These are phyloP conservation scores for Chamaetylas fuelleborni DNA, from an alignment of 2,113 vertebrate genomes.

Conservation along the genomic window DNA sequence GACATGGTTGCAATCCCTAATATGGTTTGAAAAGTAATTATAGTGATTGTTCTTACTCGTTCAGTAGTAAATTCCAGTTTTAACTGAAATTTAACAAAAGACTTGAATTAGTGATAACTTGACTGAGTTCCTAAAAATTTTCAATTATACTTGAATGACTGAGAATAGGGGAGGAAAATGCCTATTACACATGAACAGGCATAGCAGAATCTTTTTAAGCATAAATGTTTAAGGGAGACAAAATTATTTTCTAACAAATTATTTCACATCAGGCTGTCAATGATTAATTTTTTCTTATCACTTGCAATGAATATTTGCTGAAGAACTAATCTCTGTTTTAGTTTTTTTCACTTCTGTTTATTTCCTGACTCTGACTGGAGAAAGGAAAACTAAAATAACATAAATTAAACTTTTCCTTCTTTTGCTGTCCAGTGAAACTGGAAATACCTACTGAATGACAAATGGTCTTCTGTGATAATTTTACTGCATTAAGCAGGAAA, in stretches of 20 bases:
- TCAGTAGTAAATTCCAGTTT: background rate
- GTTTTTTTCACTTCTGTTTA: background rate
- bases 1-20: rapidly evolving
- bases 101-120: background rate
- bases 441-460: slow-evolving; percentile 13
- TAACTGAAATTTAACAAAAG: background rate
- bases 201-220: background rate
- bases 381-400: background rate
- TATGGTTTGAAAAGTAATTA: background rate
- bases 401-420: background rate
- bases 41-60: background rate
- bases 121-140: background rate
- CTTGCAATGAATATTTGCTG: background rate
- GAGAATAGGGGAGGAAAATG: background rate
- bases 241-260: background rate
- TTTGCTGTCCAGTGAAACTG: slow-evolving; percentile 17
- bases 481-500: slow-evolving; percentile 26
- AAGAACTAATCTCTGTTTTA: background rate
- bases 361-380: background rate
- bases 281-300: background rate
- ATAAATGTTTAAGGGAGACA: background rate
- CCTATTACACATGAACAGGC: background rate
- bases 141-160: background rate
- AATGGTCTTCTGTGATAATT: slow-evolving; percentile 31
- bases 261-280: background rate